Evolutionary conservation across 2,797 vertebrate species (phyloP).

Genomic region (Myotis pilosus): DNA sequence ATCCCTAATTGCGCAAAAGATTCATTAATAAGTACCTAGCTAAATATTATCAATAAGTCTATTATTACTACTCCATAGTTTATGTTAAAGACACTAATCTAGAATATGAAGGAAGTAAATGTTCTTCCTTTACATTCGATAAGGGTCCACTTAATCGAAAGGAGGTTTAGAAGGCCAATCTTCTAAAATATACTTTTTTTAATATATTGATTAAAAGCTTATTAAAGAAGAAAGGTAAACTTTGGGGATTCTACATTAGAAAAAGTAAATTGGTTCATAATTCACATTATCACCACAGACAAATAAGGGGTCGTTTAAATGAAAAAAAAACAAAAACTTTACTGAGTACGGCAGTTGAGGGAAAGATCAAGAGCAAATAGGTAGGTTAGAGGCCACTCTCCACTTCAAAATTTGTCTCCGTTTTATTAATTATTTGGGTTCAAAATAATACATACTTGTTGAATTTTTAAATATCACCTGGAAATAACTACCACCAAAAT

Average conservation of each 20-base stretch:
- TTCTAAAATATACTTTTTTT: background rate
- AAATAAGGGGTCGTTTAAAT: background rate
- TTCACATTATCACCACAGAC: background rate
- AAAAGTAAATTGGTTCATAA: background rate
- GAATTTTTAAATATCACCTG: background rate
- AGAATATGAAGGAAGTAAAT: background rate
- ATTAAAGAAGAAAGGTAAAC: conserved; percentile 1
- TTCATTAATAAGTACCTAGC: background rate
- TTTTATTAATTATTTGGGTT: background rate
- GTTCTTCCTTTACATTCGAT: background rate
- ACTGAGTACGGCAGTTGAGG: background rate
- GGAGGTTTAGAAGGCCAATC: background rate
- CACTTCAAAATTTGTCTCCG: background rate
- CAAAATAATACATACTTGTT: background rate
- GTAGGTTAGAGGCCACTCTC: background rate
- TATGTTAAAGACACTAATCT: background rate
- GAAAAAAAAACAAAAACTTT: conserved; percentile 19
- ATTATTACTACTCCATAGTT: background rate
- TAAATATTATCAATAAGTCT: background rate
- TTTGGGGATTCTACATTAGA: background rate
- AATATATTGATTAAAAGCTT: background rate
- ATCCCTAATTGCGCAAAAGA: conserved; percentile 22
- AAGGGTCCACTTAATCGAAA: background rate
- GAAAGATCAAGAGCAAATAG: background rate
- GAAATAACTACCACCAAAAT: background rate